phyloP scores from a whole-genome alignment of 2,888 invertebrate genomes.

The Philaethria dido region DNA sequence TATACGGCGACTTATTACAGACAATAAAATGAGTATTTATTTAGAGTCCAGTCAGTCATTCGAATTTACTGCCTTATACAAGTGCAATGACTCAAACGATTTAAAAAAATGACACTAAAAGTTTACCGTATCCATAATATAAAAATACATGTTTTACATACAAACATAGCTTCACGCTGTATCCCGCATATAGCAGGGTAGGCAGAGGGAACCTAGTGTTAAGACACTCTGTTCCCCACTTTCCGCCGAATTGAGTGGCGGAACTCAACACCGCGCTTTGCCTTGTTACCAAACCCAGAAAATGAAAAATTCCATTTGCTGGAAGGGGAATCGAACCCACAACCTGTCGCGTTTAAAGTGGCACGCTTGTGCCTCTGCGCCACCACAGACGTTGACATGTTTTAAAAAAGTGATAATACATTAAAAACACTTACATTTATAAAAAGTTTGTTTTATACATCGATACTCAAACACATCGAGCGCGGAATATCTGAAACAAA shows the following conservation, averaged over 20 bases:
- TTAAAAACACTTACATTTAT: conserved; percentile 68
- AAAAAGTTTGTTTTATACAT: conserved; percentile 57
- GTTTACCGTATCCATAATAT: neutral
- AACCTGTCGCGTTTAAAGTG: too few relatives aligned
- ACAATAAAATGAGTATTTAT: conserved; percentile 27
- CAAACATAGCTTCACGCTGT: too few relatives aligned
- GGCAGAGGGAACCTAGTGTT: too few relatives aligned
- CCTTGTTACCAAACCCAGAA: too few relatives aligned
- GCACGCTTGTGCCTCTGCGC: too few relatives aligned
- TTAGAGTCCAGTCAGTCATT: conserved; percentile 15
- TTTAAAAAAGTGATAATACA: neutral
- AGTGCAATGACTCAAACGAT: conserved; percentile 6
- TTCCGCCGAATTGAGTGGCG: too few relatives aligned
- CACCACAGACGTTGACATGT: neutral
- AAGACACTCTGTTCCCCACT: too few relatives aligned
- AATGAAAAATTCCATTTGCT: too few relatives aligned
- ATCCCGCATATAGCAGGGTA: too few relatives aligned
- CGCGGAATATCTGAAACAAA: conserved; percentile 61
- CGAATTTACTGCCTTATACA: conserved; percentile 23
- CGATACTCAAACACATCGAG: conserved; percentile 51
- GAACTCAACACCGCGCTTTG: too few relatives aligned
- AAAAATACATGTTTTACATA: too few relatives aligned
- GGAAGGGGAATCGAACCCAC: too few relatives aligned
- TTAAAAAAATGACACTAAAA: neutral
- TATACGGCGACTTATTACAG: conserved; percentile 10